These are phyloP conservation scores for Garra rufa DNA, from an alignment of 2,113 vertebrate species.

Conservation along the genomic window DNA sequence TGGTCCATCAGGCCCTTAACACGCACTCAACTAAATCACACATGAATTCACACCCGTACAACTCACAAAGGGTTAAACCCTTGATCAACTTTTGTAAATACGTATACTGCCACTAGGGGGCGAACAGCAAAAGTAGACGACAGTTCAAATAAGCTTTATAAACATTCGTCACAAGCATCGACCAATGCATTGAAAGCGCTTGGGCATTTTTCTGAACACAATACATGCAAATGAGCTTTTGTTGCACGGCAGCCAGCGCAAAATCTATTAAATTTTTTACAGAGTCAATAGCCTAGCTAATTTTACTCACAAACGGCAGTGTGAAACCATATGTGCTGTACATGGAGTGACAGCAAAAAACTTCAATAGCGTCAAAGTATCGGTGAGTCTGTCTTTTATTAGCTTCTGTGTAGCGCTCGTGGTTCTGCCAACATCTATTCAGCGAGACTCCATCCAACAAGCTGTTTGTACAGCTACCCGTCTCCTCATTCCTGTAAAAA, in stretches of 20 bases:
- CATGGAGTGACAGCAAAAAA: neutral
- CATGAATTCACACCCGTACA: neutral
- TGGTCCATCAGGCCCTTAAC: constrained; percentile 23
- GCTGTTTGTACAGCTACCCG: neutral
- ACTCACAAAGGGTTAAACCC: constrained; percentile 28
- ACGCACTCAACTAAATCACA: constrained; percentile 6
- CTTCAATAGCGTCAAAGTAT: constrained; percentile 1
- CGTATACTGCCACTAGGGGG: neutral
- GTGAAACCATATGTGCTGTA: constrained; percentile 19
- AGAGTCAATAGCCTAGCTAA: constrained; percentile 21
- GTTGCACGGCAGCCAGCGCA: neutral
- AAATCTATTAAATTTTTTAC: neutral
- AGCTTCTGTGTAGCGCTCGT: neutral
- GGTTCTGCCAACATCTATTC: constrained; percentile 20
- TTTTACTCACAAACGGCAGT: constrained; percentile 11
- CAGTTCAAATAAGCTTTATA: neutral
- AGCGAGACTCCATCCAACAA: constrained; percentile 7
- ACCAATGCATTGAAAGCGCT: neutral
- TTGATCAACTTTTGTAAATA: constrained; percentile 5
- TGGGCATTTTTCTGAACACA: neutral
- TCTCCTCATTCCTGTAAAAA: constrained; percentile 39
- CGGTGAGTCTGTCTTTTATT: constrained; percentile 35
- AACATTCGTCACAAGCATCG: neutral
- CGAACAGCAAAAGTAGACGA: neutral
- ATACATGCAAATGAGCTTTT: neutral